Evolutionary conservation across 2,888 invertebrate species (phyloP), one percentile per base, ranked within the genome.

Genomic region (Drosophila barbarae): DNA sequence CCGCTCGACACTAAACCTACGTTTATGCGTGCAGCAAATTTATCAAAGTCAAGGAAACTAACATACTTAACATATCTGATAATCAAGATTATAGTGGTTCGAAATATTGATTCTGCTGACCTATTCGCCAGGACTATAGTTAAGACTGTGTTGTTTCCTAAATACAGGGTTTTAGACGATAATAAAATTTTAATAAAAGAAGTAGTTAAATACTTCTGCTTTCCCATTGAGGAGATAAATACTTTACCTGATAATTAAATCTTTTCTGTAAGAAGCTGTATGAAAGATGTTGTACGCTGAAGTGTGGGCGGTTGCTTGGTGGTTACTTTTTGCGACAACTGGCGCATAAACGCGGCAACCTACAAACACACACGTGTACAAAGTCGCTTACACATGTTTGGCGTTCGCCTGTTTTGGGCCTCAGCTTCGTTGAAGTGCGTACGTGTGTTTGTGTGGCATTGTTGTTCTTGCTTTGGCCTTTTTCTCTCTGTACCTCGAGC

Each of bases 351-450:
- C 60, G 59, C 44, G 50, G 42, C 50, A 51, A 61, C 26, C 30
- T 12, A 36, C 64, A 64, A 61, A 52, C 44, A 64, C 63, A 63
- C 66, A 68, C 67, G 51, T 69, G 70, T 60, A 68, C 70, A 50
- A 70, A 18, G 18, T 32, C 58, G 66, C 47, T 66, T 66, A 76
- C 79, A 82, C 83, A 80, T 83, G 80, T 80, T 85, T 77, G 80
- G 75, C 57, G 73, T 81, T 84, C 73, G 79, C 63, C 76, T 77
- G 71, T 73, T 84, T 84, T 69, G 69, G 72, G 68, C 50, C 69
- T 69, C 68, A 73, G 64, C 57, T 72, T 72, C 53, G 52, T 69
- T 70, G 71, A 69, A 55, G 30, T 35, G 34, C 5, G 18, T 51
- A 46, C 52, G 26, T 63, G 39, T 71, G 42, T 50, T 12, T 51